Percentiles rank a stretch among this genome's conserved stretches.
These are phyloP conservation scores for Charina bottae DNA, from an alignment of 2,113 vertebrate species.

Conservation along the genomic window DNA sequence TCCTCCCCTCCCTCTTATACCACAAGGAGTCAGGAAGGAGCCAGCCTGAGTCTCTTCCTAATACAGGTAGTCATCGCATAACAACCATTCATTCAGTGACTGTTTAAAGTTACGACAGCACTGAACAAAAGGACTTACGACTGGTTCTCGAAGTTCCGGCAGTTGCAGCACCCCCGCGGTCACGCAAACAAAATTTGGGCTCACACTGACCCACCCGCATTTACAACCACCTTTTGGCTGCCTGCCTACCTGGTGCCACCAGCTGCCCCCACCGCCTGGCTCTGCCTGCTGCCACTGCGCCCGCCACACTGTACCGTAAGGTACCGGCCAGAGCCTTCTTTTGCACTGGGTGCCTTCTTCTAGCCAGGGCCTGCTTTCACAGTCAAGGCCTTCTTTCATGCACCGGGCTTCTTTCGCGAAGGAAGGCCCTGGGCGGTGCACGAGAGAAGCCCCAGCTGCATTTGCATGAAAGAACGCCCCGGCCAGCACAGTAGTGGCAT, in stretches of 20 bases:
- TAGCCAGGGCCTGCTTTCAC: not conserved
- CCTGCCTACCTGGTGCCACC: not conserved
- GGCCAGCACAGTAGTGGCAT: not conserved
- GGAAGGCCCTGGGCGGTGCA: not conserved
- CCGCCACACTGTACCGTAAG: not conserved
- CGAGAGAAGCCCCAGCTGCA: not conserved
- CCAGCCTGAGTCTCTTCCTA: no score
- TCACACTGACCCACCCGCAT: not conserved
- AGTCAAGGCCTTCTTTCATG: not conserved
- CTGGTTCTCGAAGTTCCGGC: no score
- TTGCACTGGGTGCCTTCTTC: not conserved
- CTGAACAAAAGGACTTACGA: no score
- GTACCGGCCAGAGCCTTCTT: not conserved
- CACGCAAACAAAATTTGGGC: not conserved
- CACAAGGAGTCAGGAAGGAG: no score
- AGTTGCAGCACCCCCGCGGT: not conserved
- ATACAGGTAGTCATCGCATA: no score
- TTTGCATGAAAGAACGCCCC: no score
- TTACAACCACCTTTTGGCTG: not conserved
- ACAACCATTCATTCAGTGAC: no score
- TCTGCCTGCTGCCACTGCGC: not conserved
- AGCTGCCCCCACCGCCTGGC: not conserved
- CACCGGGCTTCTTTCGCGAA: not conserved
- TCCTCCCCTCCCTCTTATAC: no score
- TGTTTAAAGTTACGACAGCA: no score